Base-by-base conservation (phyloP, 2,113 vertebrate species). In the Danionella cerebrum region DNA sequence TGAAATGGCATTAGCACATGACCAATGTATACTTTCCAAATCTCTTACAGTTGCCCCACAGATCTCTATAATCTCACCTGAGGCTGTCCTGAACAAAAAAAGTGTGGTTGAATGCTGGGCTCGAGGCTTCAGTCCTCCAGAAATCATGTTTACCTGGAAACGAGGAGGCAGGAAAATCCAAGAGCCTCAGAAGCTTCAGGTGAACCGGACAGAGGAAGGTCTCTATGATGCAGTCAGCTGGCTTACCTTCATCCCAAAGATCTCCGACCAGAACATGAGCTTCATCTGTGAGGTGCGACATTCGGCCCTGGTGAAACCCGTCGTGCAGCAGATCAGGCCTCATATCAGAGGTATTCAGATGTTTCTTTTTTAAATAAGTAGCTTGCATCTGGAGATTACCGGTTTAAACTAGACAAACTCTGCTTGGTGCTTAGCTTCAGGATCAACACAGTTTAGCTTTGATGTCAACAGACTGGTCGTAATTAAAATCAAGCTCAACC, bases 71-170 rank as follows among this genome's bases (percentile, higher is more conserved):
- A 77, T 78, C 10, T 77, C 75, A 65, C 73, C 73, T 25, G 79
- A 81, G 76, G 67, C 85, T 47, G 73, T 82, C 54, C 62, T 88
- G 12, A 80, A 81, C 36, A 75, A 25, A 38, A 62, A 79, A 42
- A 82, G 65, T 52, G 59, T 64, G 2, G 48, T 89, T 3, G 44
- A 74, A 39, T 90, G 89, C 73, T 51, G 16, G 14, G 87, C 86
- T 1, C 72, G 76, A 0, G 76, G 73, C 11, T 90, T 86, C 65
- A 82, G 76, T 53, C 87, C 89, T 22, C 76, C 84, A n/a, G 73
- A 81, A 24, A 79, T 90, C 16, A 70, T 41, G 27, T 88, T 90
- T 71, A 77, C 81, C 50, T 90, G 89, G 89, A 83, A 76, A 48
- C 80, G 72, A 58, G 80, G 70, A 0, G 87, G 80, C 4, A 48